These are phyloP conservation scores for Pangasius mekongensis DNA, from an alignment of 2,797 vertebrate genomes.

Conservation along the genomic window DNA sequence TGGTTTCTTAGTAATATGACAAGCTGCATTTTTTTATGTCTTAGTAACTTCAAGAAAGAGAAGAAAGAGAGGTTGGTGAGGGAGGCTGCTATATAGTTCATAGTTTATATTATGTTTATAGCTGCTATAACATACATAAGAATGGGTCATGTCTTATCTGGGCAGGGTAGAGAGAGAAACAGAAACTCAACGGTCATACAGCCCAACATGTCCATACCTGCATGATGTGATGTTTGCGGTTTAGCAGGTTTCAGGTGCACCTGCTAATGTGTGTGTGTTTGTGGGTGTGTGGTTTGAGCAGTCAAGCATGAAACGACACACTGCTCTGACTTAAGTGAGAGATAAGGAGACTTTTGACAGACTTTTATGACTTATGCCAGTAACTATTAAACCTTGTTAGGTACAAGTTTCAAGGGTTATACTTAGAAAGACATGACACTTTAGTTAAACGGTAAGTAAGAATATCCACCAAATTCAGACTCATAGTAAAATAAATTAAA, in stretches of 20 bases:
- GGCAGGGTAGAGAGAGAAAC: neutral
- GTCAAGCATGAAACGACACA: neutral
- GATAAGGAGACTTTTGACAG: neutral
- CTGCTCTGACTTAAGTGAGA: neutral
- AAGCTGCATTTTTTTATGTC: neutral
- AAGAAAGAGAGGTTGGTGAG: neutral
- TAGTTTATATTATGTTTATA: neutral
- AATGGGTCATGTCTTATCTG: neutral
- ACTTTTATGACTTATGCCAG: neutral
- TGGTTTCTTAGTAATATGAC: neutral
- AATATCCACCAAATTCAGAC: neutral
- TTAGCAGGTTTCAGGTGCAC: conserved; percentile 49
- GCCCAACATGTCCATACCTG: conserved; percentile 43
- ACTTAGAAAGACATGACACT: neutral
- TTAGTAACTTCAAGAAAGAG: neutral
- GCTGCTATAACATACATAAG: neutral
- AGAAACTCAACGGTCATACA: conserved; percentile 32
- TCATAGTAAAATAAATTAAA: neutral
- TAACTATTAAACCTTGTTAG: neutral
- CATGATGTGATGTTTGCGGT: conserved; percentile 9
- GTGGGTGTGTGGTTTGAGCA: neutral
- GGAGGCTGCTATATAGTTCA: too few species aligned
- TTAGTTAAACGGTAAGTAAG: neutral
- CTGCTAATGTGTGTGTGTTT: conserved; percentile 30
- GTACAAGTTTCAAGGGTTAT: neutral